These are phyloP conservation scores for Parus major DNA, from an alignment of 2,113 vertebrate species.

Conservation along the genomic window DNA sequence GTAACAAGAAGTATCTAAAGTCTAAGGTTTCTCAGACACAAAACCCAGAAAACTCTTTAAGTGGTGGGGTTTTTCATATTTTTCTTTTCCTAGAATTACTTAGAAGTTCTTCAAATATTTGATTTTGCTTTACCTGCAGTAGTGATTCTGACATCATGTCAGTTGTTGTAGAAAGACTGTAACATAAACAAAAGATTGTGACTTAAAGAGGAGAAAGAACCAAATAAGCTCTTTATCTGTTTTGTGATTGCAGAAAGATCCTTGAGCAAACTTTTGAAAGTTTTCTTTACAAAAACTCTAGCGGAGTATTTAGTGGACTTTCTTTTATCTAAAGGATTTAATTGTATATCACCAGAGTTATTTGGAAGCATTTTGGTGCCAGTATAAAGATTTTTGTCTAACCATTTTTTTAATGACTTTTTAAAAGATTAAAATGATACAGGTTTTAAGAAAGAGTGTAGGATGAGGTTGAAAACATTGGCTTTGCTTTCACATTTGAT, in stretches of 20 bases:
- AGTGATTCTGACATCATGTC: background rate
- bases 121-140: background rate
- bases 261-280: background rate
- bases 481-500: background rate
- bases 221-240: background rate
- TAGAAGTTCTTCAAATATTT: background rate
- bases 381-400: background rate
- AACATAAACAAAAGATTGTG: background rate
- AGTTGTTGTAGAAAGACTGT: background rate
- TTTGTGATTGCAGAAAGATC: background rate
- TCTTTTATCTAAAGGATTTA: background rate
- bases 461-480: background rate
- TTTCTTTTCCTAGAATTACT: background rate
- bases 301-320: background rate
- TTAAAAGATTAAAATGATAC: background rate
- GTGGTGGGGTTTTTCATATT: fast-evolving
- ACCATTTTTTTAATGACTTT: background rate
- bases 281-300: background rate
- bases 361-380: background rate
- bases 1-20: background rate
- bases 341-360: background rate
- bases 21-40: background rate
- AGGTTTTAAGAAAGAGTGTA: background rate
- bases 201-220: background rate
- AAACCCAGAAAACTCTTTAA: background rate